Conservation (phyloP, 1,140 invertebrate species). For the Probaryconus sp. region DNA sequence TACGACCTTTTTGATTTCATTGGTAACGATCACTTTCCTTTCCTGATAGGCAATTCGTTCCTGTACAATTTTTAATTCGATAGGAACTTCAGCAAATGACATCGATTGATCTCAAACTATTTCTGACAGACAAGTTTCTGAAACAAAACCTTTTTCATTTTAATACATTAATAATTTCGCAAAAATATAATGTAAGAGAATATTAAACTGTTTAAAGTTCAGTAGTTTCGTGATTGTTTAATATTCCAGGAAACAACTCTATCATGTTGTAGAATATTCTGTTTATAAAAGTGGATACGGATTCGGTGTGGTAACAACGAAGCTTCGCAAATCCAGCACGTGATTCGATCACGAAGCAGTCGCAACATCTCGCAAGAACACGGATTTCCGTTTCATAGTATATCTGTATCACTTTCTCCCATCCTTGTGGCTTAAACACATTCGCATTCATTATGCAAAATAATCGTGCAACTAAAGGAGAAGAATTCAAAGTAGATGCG, state of each 20-base stretch:
- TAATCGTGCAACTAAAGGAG: slow-evolving; percentile 31
- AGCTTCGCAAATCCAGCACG: neutral
- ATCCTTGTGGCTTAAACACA: slow-evolving; percentile 15
- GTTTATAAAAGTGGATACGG: neutral
- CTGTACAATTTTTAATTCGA: too few relatives aligned
- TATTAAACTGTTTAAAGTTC: neutral
- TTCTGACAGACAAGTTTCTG: too few relatives aligned
- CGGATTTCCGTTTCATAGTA: slow-evolving; percentile 36
- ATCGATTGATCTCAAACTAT: neutral
- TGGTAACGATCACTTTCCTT: slow-evolving; percentile 62
- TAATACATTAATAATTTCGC: too few relatives aligned
- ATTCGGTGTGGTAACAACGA: neutral
- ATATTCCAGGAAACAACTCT: slow-evolving; percentile 2
- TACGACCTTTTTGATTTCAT: slow-evolving; percentile 55
- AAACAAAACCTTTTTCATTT: too few relatives aligned
- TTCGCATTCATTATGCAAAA: slow-evolving; percentile 51
- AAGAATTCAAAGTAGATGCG: slow-evolving; percentile 16
- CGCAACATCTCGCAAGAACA: slow-evolving; percentile 26
- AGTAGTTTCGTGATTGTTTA: neutral
- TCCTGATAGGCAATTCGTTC: slow-evolving; percentile 61
- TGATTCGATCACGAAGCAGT: slow-evolving; percentile 33
- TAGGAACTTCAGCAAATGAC: too few relatives aligned
- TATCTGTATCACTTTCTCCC: slow-evolving; percentile 60
- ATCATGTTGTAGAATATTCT: neutral
- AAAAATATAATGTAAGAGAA: too few relatives aligned